A percentile compares a stretch with the other conserved stretches of the same genome.
These are phyloP conservation scores for Tetramorium simillimum DNA, from an alignment of 1,140 invertebrate species.

Conservation along the genomic window DNA sequence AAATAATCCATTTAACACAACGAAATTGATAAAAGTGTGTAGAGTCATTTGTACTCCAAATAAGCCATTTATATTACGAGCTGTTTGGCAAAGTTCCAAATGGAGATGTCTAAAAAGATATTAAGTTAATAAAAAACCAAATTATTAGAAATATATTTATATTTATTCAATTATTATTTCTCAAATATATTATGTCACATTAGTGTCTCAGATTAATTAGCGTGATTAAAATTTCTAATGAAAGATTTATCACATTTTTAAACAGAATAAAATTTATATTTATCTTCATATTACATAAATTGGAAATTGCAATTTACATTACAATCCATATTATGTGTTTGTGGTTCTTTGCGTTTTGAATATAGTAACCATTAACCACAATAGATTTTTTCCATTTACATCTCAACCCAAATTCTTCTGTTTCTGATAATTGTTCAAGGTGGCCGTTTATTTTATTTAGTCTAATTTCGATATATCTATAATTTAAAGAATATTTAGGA, in stretches of 20 bases:
- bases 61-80: background rate
- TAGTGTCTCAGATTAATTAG: too few relatives aligned
- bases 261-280: background rate
- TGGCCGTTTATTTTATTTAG: slow-evolving; percentile 5
- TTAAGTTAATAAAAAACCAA: background rate
- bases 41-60: slow-evolving; percentile 15
- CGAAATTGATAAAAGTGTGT: background rate
- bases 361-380: background rate
- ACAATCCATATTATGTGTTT: background rate
- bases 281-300: background rate
- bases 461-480: background rate
- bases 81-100: slow-evolving; percentile 10
- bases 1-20: background rate
- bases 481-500: background rate
- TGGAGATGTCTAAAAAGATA: slow-evolving; percentile 31
- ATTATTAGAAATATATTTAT: background rate
- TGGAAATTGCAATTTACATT: slow-evolving; percentile 13
- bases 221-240: too few relatives aligned
- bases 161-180: background rate
- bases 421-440: background rate
- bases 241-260: too few relatives aligned
- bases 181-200: too few relatives aligned
- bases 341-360: background rate
- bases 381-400: background rate
- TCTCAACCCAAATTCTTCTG: background rate